These are phyloP conservation scores for Drosophila barbarae DNA, from an alignment of 2,888 invertebrate genomes.

Conservation along the genomic window DNA sequence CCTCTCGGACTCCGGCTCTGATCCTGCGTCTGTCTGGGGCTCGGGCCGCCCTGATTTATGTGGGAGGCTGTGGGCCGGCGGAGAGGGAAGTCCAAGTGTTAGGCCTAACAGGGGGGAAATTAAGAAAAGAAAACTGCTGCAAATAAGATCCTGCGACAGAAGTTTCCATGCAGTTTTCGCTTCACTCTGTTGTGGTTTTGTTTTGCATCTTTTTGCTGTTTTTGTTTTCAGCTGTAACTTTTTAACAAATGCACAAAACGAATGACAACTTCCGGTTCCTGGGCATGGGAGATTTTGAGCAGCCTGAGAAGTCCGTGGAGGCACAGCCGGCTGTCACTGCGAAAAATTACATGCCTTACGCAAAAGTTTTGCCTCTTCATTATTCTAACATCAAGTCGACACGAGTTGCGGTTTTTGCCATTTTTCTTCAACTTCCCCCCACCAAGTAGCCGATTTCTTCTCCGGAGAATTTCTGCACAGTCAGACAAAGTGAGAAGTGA, in stretches of 20 bases:
- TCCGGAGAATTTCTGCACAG: conserved; percentile 44
- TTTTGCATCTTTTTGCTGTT: conserved; percentile 33
- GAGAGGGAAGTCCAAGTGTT: conserved; percentile 26
- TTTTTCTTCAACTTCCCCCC: conserved; percentile 62
- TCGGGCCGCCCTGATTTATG: conserved; percentile 70
- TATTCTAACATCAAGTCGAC: conserved; percentile 77
- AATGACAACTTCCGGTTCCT: conserved; percentile 74
- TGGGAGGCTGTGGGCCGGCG: conserved; percentile 6
- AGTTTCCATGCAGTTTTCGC: conserved; percentile 63
- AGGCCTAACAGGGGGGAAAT: conserved; percentile 51
- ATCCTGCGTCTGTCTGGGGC: conserved; percentile 43
- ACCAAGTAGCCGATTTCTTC: conserved; percentile 25
- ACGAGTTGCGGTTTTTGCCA: conserved; percentile 75
- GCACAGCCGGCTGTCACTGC: conserved; percentile 76
- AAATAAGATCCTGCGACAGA: conserved; percentile 52
- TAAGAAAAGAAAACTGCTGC: conserved; percentile 25
- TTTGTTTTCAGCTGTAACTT: conserved; percentile 57
- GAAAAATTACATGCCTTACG: conserved; percentile 77
- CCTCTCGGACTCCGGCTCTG: conserved; percentile 43
- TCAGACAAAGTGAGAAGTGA: conserved; percentile 68
- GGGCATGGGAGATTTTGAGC: neutral
- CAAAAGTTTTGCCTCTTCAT: conserved; percentile 78
- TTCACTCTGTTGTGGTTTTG: conserved; percentile 46
- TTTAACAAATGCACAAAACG: conserved; percentile 74
- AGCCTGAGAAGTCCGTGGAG: neutral